phyloP scores from a whole-genome alignment of 2,888 invertebrate species.

The Colostygia pectinataria region DNA sequence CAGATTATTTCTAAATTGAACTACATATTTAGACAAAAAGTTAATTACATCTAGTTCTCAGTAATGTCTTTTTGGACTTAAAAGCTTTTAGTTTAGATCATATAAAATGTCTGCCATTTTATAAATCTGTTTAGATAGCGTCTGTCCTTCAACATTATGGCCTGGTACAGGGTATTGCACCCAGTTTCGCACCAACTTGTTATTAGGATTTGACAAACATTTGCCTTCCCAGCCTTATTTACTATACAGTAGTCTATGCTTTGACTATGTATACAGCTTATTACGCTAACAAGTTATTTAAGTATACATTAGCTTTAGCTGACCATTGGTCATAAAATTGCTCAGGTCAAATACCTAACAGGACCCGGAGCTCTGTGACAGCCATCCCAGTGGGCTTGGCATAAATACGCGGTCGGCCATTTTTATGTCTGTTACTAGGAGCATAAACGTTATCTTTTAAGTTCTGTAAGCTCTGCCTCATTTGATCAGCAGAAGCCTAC shows the following conservation, averaged over 20 bases:
- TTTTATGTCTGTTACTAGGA: constrained; percentile 10
- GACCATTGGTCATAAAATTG: constrained; percentile 20
- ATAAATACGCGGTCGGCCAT: constrained; percentile 29
- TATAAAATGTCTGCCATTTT: constrained; percentile 23
- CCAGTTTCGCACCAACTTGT: constrained; percentile 7
- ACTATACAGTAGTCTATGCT: too few relatives aligned
- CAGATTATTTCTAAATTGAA: constrained; percentile 12
- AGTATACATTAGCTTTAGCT: constrained; percentile 7
- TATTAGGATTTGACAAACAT: not conserved
- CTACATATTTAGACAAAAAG: constrained; percentile 19
- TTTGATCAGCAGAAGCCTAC: not conserved
- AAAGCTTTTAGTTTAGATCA: constrained; percentile 9
- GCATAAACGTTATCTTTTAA: not conserved
- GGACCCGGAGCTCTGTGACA: constrained; percentile 38
- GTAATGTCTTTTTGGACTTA: constrained; percentile 13
- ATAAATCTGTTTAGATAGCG: constrained; percentile 13
- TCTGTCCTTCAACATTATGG: constrained; percentile 30
- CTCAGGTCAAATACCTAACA: constrained; percentile 39
- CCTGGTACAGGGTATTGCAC: constrained; percentile 27
- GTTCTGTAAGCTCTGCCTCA: not conserved
- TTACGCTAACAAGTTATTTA: not conserved
- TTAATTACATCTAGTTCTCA: constrained; percentile 25
- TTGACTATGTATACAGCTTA: too few relatives aligned
- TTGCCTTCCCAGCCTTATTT: too few relatives aligned
- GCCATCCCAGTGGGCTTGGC: constrained; percentile 42